Percentiles rank a stretch among this genome's conserved stretches.
These are phyloP conservation scores for Quadroppia sp. DNA, from an alignment of 2,888 invertebrate species.

Conservation along the genomic window DNA sequence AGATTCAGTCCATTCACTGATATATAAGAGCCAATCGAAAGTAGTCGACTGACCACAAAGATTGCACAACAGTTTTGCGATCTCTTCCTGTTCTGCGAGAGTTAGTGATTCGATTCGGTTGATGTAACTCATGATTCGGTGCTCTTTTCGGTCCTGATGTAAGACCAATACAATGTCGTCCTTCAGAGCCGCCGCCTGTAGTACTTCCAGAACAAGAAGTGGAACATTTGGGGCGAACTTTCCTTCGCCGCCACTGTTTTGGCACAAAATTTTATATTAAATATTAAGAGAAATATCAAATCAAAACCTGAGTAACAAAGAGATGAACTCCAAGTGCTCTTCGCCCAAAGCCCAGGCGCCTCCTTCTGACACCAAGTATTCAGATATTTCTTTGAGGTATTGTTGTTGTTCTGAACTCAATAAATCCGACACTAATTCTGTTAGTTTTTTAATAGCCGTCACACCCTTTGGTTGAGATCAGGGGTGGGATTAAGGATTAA, in stretches of 20 bases:
- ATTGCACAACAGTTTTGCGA: conserved; percentile 78
- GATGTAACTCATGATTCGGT: conserved; percentile 81
- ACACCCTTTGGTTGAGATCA: conserved; percentile 59
- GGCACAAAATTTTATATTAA: neutral
- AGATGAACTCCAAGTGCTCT: conserved; percentile 75
- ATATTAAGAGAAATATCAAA: conserved; percentile 25
- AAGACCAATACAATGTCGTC: conserved; percentile 83
- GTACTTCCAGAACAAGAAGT: conserved; percentile 42
- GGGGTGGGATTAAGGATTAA: conserved; percentile 18
- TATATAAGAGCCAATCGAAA: conserved; percentile 88
- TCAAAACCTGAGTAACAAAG: conserved; percentile 54
- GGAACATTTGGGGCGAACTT: conserved; percentile 45
- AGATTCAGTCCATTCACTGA: conserved; percentile 74
- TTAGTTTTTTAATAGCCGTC: conserved; percentile 63
- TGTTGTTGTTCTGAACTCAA: conserved; percentile 69
- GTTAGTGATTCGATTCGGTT: conserved; percentile 71
- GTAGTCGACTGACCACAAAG: conserved; percentile 81
- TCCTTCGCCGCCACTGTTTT: conserved; percentile 39
- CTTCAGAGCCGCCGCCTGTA: conserved; percentile 56
- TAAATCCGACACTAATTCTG: conserved; percentile 65
- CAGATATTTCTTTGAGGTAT: conserved; percentile 74
- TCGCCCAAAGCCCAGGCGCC: conserved; percentile 90
- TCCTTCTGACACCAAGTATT: conserved; percentile 80
- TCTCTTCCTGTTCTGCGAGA: conserved; percentile 69
- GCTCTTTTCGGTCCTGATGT: conserved; percentile 83